phyloP scores from a whole-genome alignment of 1,140 invertebrate species.

The Heliconius hewitsoni region DNA sequence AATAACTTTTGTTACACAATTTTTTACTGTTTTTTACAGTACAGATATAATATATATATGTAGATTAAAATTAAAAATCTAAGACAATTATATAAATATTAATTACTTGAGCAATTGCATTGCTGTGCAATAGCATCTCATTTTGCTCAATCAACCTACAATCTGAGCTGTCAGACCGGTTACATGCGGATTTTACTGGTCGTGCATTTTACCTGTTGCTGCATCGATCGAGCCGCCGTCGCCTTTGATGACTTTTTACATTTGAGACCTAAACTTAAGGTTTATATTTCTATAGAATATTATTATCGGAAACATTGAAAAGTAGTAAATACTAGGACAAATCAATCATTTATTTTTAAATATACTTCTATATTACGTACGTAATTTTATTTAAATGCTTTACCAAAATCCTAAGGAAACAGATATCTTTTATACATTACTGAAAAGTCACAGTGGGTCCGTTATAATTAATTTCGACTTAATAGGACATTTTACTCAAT shows the following conservation, averaged over 20 bases:
- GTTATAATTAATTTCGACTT: too few species aligned
- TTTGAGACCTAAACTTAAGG: slow-evolving; percentile 16
- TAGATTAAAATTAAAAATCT: too few species aligned
- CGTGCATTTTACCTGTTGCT: slow-evolving; percentile 30
- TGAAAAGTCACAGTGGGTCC: too few species aligned
- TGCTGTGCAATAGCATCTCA: slow-evolving; percentile 40
- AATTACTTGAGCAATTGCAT: slow-evolving; percentile 24
- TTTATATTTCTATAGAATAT: slow-evolving; percentile 10
- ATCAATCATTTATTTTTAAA: not conserved
- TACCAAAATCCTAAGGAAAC: not conserved
- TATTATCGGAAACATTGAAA: not conserved
- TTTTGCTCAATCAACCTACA: slow-evolving; percentile 43
- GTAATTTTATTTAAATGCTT: not conserved
- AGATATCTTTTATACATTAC: too few species aligned
- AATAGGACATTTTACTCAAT: too few species aligned
- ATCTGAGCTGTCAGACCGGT: slow-evolving; percentile 40
- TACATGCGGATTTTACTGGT: slow-evolving; percentile 37
- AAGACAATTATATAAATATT: not conserved
- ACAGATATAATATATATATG: too few species aligned
- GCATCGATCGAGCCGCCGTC: slow-evolving; percentile 24
- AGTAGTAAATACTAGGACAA: not conserved
- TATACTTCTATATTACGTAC: not conserved
- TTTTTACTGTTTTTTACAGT: too few species aligned
- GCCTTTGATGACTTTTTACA: slow-evolving; percentile 32
- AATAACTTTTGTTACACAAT: too few species aligned